Evolutionary conservation across 2,113 vertebrate genomes (phyloP), one percentile per base, ranked within the genome.

Genomic region (Tupaia tana): DNA sequence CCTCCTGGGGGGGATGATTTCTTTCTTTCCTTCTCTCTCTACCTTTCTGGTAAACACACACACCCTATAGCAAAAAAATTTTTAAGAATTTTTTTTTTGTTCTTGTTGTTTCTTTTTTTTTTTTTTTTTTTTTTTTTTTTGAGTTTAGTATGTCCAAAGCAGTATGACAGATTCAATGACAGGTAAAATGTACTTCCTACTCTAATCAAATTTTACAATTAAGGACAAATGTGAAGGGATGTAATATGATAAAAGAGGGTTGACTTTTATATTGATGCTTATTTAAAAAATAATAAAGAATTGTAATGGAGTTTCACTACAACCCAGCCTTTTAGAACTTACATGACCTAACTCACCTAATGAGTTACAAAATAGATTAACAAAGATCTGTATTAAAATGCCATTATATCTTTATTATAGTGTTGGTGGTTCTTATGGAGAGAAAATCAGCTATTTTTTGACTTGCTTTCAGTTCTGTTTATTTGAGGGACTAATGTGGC

Each of bases 391-490:
- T 54, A 43, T 90, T 34, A 91, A 91, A 93, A 73, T 93, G 52
- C 63, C 9, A 11, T 89, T 89, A 56, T 73, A 86, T 25, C 63
- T 92, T 92, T 22, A 58, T 90, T 87, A 58, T 59, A 92, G 14
- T 91, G 75, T 75, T 89, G 63, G 43, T 80, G 86, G 83, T 95
- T 96, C 75, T 59, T 91, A 15, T 81, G 34, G 56, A 11, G 66
- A 52, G 59, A 81, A 58, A 80, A 70, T 94, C 31, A 25, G 27
- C 73, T 31, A 94, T 34, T 58, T 83, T 96, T 95, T 94, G 71
- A 70, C 22, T 94, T 90, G 84, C 29, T 96, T 96, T 96, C 69
- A 81, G 31, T 94, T 93, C 31, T 95, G 34, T 94, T 91, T 91
- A 63, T 94, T 90, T 94, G 89, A 78, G 18, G 61, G 86, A 43